Conservation (phyloP, 2,888 invertebrate species). For the Stramonita haemastoma region DNA sequence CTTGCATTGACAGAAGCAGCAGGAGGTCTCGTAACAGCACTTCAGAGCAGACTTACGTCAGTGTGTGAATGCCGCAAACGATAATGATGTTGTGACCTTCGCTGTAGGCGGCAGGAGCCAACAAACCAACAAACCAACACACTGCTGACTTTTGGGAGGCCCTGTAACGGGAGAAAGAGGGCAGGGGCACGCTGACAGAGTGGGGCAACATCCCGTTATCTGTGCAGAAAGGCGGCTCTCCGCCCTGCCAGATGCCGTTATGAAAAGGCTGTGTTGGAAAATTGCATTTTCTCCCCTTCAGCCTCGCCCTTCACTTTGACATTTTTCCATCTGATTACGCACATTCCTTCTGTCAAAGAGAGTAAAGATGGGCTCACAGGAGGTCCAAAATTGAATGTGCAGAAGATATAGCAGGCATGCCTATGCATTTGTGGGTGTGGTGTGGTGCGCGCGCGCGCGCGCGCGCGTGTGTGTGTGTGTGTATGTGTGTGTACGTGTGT, state of each 20-base stretch:
- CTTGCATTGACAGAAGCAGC: no score
- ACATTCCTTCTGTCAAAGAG: not conserved
- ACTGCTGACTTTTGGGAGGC: not conserved
- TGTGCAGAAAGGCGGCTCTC: not conserved
- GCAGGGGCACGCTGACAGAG: not conserved
- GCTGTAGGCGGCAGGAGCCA: no score
- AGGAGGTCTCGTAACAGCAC: no score
- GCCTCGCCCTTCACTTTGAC: not conserved
- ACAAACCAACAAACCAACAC: not conserved
- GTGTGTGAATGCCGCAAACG: no score
- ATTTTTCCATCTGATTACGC: not conserved
- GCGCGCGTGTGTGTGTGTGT: not conserved
- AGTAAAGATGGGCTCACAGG: not conserved
- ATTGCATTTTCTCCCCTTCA: not conserved
- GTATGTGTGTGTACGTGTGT: no score
- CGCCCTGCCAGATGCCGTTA: not conserved
- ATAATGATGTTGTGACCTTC: no score
- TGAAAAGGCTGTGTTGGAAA: not conserved
- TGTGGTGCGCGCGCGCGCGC: not conserved
- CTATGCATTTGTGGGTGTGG: not conserved
- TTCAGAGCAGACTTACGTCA: no score
- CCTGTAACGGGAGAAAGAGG: not conserved
- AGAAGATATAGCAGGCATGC: no score
- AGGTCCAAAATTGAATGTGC: no score
- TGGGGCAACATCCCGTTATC: not conserved